Percentiles rank a stretch among this genome's conserved stretches.
phyloP scores from a whole-genome alignment of 2,113 vertebrate species.

The Romanogobio albipinnatus region DNA sequence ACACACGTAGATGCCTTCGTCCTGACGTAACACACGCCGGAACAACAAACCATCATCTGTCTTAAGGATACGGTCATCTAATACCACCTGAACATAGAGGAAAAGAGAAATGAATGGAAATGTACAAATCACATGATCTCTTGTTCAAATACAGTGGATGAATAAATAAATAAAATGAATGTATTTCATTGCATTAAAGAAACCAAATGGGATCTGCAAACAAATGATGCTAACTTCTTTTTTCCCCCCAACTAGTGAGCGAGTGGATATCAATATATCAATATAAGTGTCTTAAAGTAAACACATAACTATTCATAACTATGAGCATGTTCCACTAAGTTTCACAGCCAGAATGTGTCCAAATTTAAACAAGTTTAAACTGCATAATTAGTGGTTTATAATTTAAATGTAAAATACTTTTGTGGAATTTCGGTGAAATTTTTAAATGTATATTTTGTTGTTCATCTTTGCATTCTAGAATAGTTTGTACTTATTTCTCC shows the following conservation, averaged over 20 bases:
- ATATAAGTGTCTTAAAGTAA: not conserved
- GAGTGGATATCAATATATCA: not conserved
- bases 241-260: not conserved
- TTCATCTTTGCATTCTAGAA: not conserved
- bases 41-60: constrained; percentile 88
- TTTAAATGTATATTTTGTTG: not conserved
- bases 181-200: not conserved
- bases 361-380: no score
- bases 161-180: not conserved
- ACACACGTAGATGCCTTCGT: constrained; percentile 85
- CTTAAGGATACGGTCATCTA: constrained; percentile 85
- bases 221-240: constrained; percentile 4
- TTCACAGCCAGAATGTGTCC: not conserved
- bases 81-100: constrained; percentile 80
- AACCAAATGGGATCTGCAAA: constrained; percentile 19
- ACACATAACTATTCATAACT: not conserved
- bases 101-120: not conserved
- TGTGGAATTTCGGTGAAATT: no score
- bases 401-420: no score
- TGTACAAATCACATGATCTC: no score
- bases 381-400: no score
- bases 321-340: not conserved
- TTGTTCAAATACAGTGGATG: no score
- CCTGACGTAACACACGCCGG: constrained; percentile 81
- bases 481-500: not conserved